phyloP scores from a whole-genome alignment of 2,797 vertebrate species.

The Todus mexicanus region DNA sequence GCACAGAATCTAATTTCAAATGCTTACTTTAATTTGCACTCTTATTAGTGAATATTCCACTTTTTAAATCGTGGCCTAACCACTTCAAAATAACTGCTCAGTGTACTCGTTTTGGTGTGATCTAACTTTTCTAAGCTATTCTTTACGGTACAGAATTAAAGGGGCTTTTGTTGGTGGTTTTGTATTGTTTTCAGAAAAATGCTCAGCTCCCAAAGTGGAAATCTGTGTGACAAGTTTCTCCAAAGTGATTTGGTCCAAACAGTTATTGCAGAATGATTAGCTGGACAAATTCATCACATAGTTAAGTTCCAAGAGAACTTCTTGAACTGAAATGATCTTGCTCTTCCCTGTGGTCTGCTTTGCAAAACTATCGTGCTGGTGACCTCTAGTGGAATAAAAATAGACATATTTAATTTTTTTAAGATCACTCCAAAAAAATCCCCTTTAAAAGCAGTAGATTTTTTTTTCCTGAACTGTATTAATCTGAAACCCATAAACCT shows the following conservation, averaged over 20 bases:
- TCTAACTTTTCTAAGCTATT: not conserved
- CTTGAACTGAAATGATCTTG: not conserved
- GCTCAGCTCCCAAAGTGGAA: not conserved
- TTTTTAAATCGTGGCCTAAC: not conserved
- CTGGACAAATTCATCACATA: not conserved
- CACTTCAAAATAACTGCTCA: not conserved
- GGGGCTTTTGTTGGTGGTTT: not conserved
- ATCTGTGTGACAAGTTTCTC: not conserved
- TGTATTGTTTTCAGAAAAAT: not conserved
- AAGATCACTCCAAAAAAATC: fast-evolving
- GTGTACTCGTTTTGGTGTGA: not conserved
- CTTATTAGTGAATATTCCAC: not conserved
- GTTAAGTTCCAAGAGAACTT: not conserved
- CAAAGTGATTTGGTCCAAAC: not conserved
- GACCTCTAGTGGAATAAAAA: conserved; percentile 60
- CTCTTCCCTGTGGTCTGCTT: not conserved
- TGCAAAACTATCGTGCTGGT: conserved; percentile 6
- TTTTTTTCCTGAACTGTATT: not conserved
- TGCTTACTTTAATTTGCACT: not conserved
- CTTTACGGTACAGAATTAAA: not conserved
- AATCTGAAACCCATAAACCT: not conserved
- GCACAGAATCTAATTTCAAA: not conserved
- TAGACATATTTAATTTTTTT: not conserved
- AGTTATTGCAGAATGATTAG: not conserved
- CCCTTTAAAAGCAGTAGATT: not conserved